Evolutionary conservation across 2,888 invertebrate species (phyloP), one percentile per base, ranked within the genome.

Genomic region (Cheilosia vernalis): DNA sequence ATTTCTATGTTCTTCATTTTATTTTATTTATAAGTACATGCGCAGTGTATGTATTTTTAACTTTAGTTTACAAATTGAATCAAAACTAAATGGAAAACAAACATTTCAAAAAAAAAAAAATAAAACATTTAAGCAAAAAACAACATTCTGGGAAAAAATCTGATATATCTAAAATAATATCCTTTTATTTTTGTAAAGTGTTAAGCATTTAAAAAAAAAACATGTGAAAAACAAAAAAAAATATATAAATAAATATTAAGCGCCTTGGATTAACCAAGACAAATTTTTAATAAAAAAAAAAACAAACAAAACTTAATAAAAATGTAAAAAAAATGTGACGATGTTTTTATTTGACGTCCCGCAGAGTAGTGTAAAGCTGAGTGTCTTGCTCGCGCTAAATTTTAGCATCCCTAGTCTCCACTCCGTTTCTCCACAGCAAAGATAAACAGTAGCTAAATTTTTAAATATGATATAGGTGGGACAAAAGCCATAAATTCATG

Each of bases 141-240:
- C 64, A 64, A 81, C 67, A 85, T 85, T 85, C 85, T 81, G 85
- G 81, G 81, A 67, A 78, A 27, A 79, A 64, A 85, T 70, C 55
- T 85, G 84, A 85, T 85, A 81, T 76, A 77, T 83, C 72, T 78
- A 51, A 81, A 77, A 72, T 81, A 85, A 81, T 77, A 85, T 85
- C 85, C 77, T 85, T 85, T 85, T 85, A 85, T 85, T 85, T 85
- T 85, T 85, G 85, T 85, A 85, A 85, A 85, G 85, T 85, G 85
- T 85, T 85, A 85, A 85, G 85, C 85, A 85, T 85, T 85, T 81
- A 85, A 85, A 80, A 58, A 80, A 73, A 67, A 58, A 60, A 76
- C 13, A 44, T 13, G 13, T 19, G 6, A 66, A 72, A 76, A 72
- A 53, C 69, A 70, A 70, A 74, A 80, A 80, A 80, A 74, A 77